These are phyloP conservation scores for Mantis religiosa DNA, from an alignment of 2,888 invertebrate species.

Conservation along the genomic window DNA sequence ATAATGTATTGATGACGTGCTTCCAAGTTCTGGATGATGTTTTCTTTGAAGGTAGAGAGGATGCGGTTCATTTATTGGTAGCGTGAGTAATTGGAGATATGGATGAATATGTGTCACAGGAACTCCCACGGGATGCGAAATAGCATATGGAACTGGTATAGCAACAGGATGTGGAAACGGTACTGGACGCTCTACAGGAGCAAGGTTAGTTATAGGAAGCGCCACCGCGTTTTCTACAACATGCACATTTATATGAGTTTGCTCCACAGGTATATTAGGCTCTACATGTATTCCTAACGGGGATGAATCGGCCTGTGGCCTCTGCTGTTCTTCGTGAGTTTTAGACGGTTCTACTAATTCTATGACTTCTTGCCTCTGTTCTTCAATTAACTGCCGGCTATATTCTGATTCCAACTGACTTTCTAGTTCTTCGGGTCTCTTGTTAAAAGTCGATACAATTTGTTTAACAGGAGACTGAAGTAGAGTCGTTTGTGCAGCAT, in stretches of 20 bases:
- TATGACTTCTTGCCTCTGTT: conserved; percentile 13
- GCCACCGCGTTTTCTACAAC: conserved; percentile 39
- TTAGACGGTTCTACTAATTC: not conserved
- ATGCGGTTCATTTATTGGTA: conserved; percentile 28
- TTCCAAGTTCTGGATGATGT: conserved; percentile 1
- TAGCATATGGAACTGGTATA: conserved; percentile 41
- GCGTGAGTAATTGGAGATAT: conserved; percentile 35
- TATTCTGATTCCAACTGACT: conserved; percentile 16
- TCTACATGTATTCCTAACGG: too few species aligned
- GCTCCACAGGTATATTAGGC: not conserved
- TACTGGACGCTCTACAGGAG: conserved; percentile 43
- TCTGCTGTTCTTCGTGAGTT: not conserved
- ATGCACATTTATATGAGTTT: conserved; percentile 42
- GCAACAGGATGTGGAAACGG: conserved; percentile 47
- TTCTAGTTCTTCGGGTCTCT: conserved; percentile 3
- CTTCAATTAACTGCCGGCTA: conserved; percentile 19
- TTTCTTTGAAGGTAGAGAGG: conserved; percentile 34
- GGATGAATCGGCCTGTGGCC: not conserved
- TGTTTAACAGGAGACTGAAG: not conserved
- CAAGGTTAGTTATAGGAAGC: conserved; percentile 37
- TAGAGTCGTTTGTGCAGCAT: not conserved
- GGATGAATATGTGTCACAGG: conserved; percentile 36
- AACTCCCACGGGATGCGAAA: conserved; percentile 33
- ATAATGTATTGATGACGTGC: conserved; percentile 2
- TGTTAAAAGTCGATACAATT: not conserved